Evolutionary conservation across 2,888 invertebrate genomes (phyloP).

Genomic region (Pachymerium ferrugineum): DNA sequence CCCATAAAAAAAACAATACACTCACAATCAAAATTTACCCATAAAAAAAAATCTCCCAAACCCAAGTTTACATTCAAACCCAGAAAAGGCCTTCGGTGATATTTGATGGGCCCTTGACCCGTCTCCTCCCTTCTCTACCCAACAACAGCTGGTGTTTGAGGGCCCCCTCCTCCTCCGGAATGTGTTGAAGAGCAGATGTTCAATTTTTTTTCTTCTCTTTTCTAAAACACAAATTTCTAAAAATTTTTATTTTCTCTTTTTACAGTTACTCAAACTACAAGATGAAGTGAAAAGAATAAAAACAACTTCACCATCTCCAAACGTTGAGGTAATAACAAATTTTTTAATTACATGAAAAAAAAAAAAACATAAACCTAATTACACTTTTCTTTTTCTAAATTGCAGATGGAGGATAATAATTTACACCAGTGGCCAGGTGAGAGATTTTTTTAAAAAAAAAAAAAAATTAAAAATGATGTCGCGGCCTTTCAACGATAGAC

Average conservation of each 20-base stretch:
- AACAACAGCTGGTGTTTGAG: conserved; percentile 10
- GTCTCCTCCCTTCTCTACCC: background rate
- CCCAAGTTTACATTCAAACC: no score
- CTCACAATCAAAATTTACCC: no score
- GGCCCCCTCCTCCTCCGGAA: conserved; percentile 4
- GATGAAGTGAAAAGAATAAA: background rate
- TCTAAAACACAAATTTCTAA: no score
- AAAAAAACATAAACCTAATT: background rate
- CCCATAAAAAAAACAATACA: no score
- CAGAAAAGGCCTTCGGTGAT: background rate
- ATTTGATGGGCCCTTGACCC: conserved; percentile 5
- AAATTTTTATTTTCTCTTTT: background rate
- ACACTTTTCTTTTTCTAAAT: background rate
- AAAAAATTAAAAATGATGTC: background rate
- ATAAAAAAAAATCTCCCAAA: no score
- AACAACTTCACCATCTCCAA: background rate
- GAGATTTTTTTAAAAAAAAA: no score
- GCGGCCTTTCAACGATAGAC: background rate
- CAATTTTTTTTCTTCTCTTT: background rate
- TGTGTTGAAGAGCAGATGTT: background rate
- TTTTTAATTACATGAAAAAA: background rate
- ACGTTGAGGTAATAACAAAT: background rate
- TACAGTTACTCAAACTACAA: conserved; percentile 8
- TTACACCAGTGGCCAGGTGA: background rate
- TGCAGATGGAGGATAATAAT: background rate